Conservation (phyloP, 2,113 vertebrate species). For the Laticauda colubrina region DNA sequence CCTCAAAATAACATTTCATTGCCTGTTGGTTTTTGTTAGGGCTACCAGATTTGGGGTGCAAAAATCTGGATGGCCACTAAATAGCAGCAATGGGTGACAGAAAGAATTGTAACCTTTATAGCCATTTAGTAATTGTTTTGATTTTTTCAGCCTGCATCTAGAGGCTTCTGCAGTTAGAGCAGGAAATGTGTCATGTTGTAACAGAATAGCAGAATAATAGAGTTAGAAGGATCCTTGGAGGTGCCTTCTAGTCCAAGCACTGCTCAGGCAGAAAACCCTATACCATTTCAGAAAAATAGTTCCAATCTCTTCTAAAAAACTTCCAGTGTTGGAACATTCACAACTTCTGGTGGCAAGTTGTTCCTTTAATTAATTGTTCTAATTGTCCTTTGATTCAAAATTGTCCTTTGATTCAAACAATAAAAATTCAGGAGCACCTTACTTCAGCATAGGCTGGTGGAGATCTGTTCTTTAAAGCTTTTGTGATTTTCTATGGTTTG, state of each 20-base stretch:
- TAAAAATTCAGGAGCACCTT: not conserved
- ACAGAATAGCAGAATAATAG: not conserved
- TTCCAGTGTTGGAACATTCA: not conserved
- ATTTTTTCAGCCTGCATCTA: not conserved
- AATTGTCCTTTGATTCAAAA: no score
- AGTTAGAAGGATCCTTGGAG: not conserved
- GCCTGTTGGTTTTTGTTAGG: not conserved
- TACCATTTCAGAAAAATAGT: not conserved
- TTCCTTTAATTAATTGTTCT: no score
- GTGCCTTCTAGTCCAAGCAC: not conserved
- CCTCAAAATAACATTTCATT: not conserved
- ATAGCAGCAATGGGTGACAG: not conserved
- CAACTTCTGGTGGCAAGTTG: no score
- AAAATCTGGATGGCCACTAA: not conserved
- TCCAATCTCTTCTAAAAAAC: not conserved
- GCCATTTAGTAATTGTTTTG: not conserved
- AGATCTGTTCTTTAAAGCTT: slow-evolving; percentile 21
- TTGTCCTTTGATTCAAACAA: not conserved
- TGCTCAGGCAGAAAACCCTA: not conserved
- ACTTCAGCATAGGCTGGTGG: not conserved
- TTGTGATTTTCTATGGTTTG: slow-evolving; percentile 51
- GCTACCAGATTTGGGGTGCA: not conserved
- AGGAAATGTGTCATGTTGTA: not conserved
- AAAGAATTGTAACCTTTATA: not conserved
- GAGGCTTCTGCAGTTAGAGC: not conserved